Evolutionary conservation across 92 coral and sea anemone genomes (phyloP).

Genomic region (Chrysogorgia sp.): DNA sequence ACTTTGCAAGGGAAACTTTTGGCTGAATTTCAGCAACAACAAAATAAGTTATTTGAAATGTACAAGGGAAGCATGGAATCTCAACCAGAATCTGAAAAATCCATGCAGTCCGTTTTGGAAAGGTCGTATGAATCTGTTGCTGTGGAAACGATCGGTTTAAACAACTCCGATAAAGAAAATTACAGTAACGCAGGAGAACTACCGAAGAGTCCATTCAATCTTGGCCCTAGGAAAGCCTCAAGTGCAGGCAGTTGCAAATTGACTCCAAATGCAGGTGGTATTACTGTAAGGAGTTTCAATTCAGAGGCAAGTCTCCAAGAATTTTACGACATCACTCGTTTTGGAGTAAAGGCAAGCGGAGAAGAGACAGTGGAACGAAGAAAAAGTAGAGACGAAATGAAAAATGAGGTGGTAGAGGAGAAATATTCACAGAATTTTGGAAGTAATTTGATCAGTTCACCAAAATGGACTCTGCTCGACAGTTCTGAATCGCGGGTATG

Average conservation of each 20-base stretch:
- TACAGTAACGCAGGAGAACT: conserved; percentile 4
- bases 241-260: not conserved
- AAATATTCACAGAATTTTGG: not conserved
- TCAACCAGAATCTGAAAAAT: not conserved
- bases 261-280: not conserved
- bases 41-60: conserved; percentile 6
- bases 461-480: conserved; percentile 8
- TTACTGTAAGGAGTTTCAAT: conserved; percentile 17
- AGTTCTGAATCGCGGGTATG: not conserved
- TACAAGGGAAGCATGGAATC: conserved; percentile 28
- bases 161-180: not conserved
- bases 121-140: conserved; percentile 7
- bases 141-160: not conserved
- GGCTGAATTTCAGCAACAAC: conserved; percentile 31
- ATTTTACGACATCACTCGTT: conserved; percentile 24
- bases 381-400: not conserved
- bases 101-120: conserved; percentile 30
- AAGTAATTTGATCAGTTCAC: conserved; percentile 2
- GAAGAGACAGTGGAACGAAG: not conserved
- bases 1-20: conserved; percentile 23
- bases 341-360: not conserved
- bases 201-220: conserved; percentile 27
- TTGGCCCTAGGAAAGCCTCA: not conserved
- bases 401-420: not conserved
- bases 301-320: conserved; percentile 41